phyloP scores from a whole-genome alignment of 2,797 vertebrate species.

The Merluccius polli region DNA sequence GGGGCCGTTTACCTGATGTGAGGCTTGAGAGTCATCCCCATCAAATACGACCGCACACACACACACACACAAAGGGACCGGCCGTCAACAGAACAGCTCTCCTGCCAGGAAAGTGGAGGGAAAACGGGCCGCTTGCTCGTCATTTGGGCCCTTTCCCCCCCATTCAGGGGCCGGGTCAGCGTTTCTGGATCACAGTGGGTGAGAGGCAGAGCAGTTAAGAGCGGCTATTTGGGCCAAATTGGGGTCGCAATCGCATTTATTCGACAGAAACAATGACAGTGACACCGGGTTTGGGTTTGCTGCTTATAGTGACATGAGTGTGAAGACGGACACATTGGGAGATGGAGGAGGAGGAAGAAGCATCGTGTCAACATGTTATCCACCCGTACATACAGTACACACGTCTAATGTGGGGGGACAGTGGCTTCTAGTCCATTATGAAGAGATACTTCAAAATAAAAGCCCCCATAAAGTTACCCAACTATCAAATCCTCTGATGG shows the following conservation, averaged over 20 bases:
- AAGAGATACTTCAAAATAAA: neutral
- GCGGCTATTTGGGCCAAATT: constrained; percentile 11
- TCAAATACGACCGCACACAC: constrained; percentile 51
- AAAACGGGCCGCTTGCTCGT: constrained; percentile 25
- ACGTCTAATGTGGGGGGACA: neutral
- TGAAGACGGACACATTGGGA: neutral
- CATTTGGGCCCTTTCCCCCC: constrained; percentile 31
- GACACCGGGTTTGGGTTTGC: neutral
- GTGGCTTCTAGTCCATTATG: neutral
- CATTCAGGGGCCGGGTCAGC: constrained; percentile 48
- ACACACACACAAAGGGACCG: constrained; percentile 63
- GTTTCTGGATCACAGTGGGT: constrained; percentile 40
- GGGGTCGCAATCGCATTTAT: neutral
- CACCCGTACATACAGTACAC: neutral
- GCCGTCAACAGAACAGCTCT: constrained; percentile 54
- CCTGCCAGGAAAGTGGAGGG: constrained; percentile 24
- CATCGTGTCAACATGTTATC: neutral
- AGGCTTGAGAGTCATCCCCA: constrained; percentile 50
- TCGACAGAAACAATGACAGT: constrained; percentile 33
- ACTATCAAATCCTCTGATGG: neutral
- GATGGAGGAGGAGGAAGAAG: neutral
- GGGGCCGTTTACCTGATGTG: constrained; percentile 49
- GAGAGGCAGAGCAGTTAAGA: constrained; percentile 19
- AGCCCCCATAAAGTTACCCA: neutral
- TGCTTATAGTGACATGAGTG: neutral